phyloP scores from a whole-genome alignment of 2,797 vertebrate genomes.

The Cirrhinus molitorella region DNA sequence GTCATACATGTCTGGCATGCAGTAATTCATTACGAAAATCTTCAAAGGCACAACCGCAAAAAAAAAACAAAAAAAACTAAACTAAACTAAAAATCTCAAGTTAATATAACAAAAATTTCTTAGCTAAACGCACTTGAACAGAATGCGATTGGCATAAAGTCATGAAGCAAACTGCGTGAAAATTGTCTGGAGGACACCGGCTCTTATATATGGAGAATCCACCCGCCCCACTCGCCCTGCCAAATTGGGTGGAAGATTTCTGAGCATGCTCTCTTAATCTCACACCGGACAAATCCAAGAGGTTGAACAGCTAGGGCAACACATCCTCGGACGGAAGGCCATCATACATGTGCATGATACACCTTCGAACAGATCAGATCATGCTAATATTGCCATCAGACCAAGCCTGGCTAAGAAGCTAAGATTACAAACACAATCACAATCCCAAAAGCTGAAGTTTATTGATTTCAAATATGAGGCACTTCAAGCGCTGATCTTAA shows the following conservation, averaged over 20 bases:
- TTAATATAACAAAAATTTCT: not conserved
- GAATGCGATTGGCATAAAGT: not conserved
- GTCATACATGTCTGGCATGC: conserved; percentile 89
- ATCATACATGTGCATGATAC: conserved; percentile 45
- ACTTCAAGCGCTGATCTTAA: conserved; percentile 71
- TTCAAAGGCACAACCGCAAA: conserved; percentile 28
- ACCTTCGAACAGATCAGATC: not conserved
- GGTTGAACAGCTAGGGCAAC: conserved; percentile 76
- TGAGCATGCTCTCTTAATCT: conserved; percentile 90
- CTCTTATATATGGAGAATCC: conserved; percentile 76
- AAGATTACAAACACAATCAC: conserved; percentile 43
- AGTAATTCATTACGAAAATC: conserved; percentile 87
- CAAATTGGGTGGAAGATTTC: conserved; percentile 90
- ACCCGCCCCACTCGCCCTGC: conserved; percentile 72
- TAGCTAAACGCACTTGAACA: conserved; percentile 27
- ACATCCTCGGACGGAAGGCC: conserved; percentile 50
- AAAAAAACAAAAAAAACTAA: conserved; percentile 8
- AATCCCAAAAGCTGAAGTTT: conserved; percentile 51
- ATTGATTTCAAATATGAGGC: conserved; percentile 61
- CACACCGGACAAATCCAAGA: conserved; percentile 86
- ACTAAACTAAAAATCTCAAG: not conserved
- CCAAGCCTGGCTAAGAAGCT: conserved; percentile 8
- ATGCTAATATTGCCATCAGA: conserved; percentile 31
- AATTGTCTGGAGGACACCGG: conserved; percentile 71
- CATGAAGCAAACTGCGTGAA: conserved; percentile 45